phyloP scores from a whole-genome alignment of 1,140 invertebrate species.

The Caenorhabditis brenneri region DNA sequence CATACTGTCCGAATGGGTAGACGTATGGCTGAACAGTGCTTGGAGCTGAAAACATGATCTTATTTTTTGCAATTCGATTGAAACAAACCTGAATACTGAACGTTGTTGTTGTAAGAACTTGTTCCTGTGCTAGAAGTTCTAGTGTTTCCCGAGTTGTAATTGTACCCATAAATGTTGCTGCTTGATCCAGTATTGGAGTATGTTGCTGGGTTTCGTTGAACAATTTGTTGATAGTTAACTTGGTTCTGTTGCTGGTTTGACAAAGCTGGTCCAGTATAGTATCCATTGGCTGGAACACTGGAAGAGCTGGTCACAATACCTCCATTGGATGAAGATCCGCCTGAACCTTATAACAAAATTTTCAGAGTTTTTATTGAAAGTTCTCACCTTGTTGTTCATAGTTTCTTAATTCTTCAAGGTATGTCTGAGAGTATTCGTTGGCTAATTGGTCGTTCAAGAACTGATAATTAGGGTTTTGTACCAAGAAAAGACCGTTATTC shows the following conservation, averaged over 20 bases:
- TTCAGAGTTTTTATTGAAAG: background rate
- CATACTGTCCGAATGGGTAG: background rate
- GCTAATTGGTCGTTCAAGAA: conserved; percentile 35
- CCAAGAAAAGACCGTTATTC: background rate
- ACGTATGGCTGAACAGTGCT: background rate
- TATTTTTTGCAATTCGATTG: background rate
- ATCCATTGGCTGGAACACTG: conserved; percentile 1
- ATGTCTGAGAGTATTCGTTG: conserved; percentile 30
- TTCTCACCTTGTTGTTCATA: background rate
- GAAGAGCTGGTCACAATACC: conserved; percentile 7
- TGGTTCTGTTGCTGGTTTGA: background rate
- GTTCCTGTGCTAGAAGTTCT: background rate
- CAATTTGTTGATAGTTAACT: conserved; percentile 20
- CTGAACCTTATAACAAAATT: background rate
- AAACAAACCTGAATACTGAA: background rate
- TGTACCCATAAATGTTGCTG: conserved; percentile 34
- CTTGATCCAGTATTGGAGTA: background rate
- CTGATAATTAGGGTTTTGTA: conserved; percentile 32
- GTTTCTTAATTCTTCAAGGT: background rate
- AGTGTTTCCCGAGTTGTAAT: background rate
- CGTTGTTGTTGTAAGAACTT: background rate
- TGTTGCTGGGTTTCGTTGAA: background rate
- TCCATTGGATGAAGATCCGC: background rate
- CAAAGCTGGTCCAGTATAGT: conserved; percentile 20
- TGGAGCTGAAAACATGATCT: background rate